phyloP scores from a whole-genome alignment of 2,888 invertebrate genomes.

The Caenorhabditis zanzibari region DNA sequence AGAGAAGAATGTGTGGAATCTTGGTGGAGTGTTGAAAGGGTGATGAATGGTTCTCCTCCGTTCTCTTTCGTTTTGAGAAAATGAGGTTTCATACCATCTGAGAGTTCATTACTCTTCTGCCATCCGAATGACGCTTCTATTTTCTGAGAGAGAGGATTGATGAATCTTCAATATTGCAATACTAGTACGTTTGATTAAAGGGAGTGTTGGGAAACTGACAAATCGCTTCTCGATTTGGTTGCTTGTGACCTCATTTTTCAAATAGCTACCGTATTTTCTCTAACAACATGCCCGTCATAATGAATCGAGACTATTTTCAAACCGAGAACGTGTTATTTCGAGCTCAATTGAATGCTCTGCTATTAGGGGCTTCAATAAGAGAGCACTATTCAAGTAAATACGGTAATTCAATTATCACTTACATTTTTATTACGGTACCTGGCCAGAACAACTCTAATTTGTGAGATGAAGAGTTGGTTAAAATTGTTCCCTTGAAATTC shows the following conservation, averaged over 20 bases:
- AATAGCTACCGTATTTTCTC: no score
- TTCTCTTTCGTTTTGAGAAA: neutral
- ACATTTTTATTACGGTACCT: no score
- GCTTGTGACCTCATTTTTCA: no score
- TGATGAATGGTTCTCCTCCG: conserved; percentile 20
- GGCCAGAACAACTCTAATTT: no score
- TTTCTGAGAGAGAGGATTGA: neutral
- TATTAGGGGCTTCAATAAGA: no score
- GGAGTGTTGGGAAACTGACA: neutral
- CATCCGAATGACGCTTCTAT: neutral
- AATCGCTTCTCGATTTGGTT: neutral
- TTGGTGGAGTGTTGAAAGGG: conserved; percentile 1
- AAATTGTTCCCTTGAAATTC: conserved; percentile 20
- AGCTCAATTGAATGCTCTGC: no score
- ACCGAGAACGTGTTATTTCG: no score
- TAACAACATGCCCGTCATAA: no score
- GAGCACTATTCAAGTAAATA: no score
- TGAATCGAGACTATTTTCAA: no score
- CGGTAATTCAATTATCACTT: no score
- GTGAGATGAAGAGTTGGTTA: no score
- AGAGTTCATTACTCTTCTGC: conserved; percentile 1
- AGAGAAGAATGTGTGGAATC: conserved; percentile 8
- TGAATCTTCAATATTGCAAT: neutral
- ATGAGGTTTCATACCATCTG: conserved; percentile 16
- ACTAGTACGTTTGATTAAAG: neutral